These are phyloP conservation scores for Cecropterus lyciades DNA, from an alignment of 1,140 invertebrate genomes.

Conservation along the genomic window DNA sequence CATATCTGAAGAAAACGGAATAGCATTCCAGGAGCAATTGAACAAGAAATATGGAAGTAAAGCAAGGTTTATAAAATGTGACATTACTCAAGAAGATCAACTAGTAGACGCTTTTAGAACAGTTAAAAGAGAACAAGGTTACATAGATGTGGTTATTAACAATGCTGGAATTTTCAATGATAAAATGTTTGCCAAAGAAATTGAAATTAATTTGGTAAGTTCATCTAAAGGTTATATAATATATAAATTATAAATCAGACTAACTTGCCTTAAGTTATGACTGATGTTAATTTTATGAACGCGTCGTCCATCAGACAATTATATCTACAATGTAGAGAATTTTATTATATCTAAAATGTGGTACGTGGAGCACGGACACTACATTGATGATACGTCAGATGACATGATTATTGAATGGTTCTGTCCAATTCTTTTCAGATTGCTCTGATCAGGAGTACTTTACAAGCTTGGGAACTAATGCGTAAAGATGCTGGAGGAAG, in stretches of 20 bases:
- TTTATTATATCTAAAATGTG: too few relatives aligned
- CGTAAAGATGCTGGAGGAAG: constrained; percentile 83
- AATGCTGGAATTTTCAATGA: constrained; percentile 82
- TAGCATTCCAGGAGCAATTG: constrained; percentile 41
- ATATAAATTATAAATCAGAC: too few relatives aligned
- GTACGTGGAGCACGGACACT: too few relatives aligned
- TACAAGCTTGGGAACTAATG: constrained; percentile 80
- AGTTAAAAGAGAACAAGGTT: constrained; percentile 73
- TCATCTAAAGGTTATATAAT: too few relatives aligned
- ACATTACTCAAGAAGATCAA: constrained; percentile 43
- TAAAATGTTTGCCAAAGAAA: constrained; percentile 39
- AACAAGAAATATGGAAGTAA: constrained; percentile 39
- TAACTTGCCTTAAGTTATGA: too few relatives aligned
- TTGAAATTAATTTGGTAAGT: constrained; percentile 51
- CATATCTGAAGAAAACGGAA: constrained; percentile 38
- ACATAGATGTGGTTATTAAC: constrained; percentile 87
- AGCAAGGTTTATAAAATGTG: constrained; percentile 46
- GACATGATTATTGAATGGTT: too few relatives aligned
- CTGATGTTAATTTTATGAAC: too few relatives aligned
- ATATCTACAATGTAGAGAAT: too few relatives aligned
- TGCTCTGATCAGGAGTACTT: constrained; percentile 54
- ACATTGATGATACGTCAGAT: too few relatives aligned
- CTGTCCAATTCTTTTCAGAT: too few relatives aligned
- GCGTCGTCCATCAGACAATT: too few relatives aligned
- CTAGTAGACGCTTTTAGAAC: constrained; percentile 38